Percentiles rank a stretch among this genome's conserved stretches.
phyloP scores from a whole-genome alignment of 1,140 invertebrate species.

The Trichogramma pretiosum region DNA sequence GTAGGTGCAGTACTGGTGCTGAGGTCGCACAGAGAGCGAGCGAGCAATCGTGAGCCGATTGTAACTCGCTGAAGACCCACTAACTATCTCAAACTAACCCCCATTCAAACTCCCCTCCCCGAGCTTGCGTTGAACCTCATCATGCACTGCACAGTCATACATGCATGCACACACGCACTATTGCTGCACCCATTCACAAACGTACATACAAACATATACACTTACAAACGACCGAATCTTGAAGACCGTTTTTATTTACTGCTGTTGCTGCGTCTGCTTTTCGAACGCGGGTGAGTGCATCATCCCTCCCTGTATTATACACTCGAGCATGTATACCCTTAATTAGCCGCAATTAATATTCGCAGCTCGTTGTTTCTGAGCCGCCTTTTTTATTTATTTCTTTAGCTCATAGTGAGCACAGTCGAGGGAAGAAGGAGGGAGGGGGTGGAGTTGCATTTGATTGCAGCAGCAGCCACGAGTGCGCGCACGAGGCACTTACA shows the following conservation, averaged over 20 bases:
- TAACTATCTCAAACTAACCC: slow-evolving; percentile 47
- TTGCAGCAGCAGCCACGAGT: too few relatives aligned
- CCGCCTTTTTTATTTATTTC: too few relatives aligned
- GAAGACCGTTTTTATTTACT: too few relatives aligned
- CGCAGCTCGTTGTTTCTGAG: too few relatives aligned
- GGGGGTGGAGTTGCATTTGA: too few relatives aligned
- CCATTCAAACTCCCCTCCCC: slow-evolving; percentile 36
- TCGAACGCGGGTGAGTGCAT: slow-evolving; percentile 9
- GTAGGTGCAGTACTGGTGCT: slow-evolving; percentile 42
- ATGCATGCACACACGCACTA: not conserved
- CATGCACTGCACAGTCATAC: slow-evolving; percentile 1
- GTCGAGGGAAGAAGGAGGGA: too few relatives aligned
- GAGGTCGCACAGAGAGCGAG: too few relatives aligned
- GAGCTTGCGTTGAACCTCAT: too few relatives aligned
- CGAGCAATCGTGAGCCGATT: slow-evolving; percentile 45
- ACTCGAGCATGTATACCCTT: slow-evolving; percentile 10
- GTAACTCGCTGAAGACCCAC: slow-evolving; percentile 42
- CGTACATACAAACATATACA: not conserved
- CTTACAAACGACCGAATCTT: too few relatives aligned
- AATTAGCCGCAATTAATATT: slow-evolving; percentile 15
- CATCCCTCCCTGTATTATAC: slow-evolving; percentile 13
- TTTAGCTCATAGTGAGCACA: too few relatives aligned
- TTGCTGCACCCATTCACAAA: not conserved
- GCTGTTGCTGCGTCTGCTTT: not conserved
- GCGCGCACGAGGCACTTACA: too few relatives aligned